A percentile compares a stretch with the other conserved stretches of the same genome.
These are phyloP conservation scores for Panorpa germanica DNA, from an alignment of 2,888 invertebrate species.

Conservation along the genomic window DNA sequence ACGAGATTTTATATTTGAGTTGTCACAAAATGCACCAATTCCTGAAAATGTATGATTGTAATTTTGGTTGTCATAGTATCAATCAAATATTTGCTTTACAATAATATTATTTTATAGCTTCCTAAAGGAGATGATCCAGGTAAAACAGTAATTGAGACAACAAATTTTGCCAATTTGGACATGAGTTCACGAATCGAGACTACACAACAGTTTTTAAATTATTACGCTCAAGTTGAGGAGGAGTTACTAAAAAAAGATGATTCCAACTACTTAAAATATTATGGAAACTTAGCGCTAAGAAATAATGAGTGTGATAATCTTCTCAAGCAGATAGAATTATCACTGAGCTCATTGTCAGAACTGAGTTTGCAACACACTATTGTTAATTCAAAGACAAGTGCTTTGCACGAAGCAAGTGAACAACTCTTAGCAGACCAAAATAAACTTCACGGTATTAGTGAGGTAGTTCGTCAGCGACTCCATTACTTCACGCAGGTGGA, in stretches of 20 bases:
- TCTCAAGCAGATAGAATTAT: slow-evolving; percentile 44
- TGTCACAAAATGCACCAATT: slow-evolving; percentile 19
- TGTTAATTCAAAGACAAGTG: slow-evolving; percentile 84
- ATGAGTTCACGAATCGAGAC: slow-evolving; percentile 26
- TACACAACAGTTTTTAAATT: slow-evolving; percentile 53
- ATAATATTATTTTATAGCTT: not conserved
- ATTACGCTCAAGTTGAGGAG: slow-evolving; percentile 54
- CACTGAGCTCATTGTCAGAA: slow-evolving; percentile 48
- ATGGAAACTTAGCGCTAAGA: slow-evolving; percentile 47
- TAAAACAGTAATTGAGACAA: slow-evolving; percentile 1
- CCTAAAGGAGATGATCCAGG: not conserved
- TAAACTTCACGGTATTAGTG: slow-evolving; percentile 58
- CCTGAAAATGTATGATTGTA: slow-evolving; percentile 9
- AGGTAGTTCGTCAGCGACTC: slow-evolving; percentile 59
- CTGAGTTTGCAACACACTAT: slow-evolving; percentile 63
- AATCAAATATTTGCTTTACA: too few relatives aligned
- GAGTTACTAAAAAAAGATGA: slow-evolving; percentile 51
- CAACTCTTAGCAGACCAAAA: slow-evolving; percentile 79
- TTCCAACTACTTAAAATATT: slow-evolving; percentile 45
- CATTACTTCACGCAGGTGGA: slow-evolving; percentile 78
- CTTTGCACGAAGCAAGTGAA: slow-evolving; percentile 80
- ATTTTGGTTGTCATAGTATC: too few relatives aligned
- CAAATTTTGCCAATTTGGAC: slow-evolving; percentile 13
- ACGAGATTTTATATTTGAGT: slow-evolving; percentile 44
- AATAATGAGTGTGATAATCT: slow-evolving; percentile 48